Percentiles rank a stretch among this genome's conserved stretches.
These are phyloP conservation scores for Coracopsis vasa DNA, from an alignment of 2,113 vertebrate species.

Conservation along the genomic window DNA sequence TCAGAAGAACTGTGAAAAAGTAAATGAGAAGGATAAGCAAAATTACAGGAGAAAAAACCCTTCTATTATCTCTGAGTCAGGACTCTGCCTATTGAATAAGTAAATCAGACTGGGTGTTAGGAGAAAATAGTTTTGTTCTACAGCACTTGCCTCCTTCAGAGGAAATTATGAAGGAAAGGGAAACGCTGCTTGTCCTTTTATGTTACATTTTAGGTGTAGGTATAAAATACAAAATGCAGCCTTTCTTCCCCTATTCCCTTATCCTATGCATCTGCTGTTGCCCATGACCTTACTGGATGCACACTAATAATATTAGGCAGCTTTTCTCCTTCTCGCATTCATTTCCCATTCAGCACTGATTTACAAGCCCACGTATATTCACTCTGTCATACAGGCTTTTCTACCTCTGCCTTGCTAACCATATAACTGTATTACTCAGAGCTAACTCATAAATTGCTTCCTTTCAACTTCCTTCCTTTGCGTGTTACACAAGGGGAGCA, in stretches of 20 bases:
- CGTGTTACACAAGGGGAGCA: constrained; percentile 46
- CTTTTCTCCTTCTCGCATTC: not conserved
- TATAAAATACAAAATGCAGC: not conserved
- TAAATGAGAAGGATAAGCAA: not conserved
- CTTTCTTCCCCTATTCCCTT: not conserved
- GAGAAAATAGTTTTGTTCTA: not conserved
- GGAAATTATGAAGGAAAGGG: not conserved
- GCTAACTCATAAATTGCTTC: constrained; percentile 70
- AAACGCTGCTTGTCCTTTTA: not conserved
- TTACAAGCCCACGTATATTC: not conserved
- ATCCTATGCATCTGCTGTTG: not conserved
- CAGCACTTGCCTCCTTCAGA: not conserved
- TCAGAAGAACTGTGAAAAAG: not conserved
- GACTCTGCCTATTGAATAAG: not conserved
- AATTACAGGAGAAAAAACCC: not conserved
- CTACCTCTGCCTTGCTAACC: constrained; percentile 37
- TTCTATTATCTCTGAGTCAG: not conserved
- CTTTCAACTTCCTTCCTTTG: constrained; percentile 68
- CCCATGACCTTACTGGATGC: not conserved
- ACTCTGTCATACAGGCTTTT: not conserved
- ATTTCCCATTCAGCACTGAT: not conserved
- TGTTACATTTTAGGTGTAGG: not conserved
- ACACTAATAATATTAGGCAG: not conserved
- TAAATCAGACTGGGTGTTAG: not conserved
- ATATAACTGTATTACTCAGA: constrained; percentile 51